Base-by-base conservation (phyloP, 1,140 invertebrate genomes). In the Atta cephalotes region DNA sequence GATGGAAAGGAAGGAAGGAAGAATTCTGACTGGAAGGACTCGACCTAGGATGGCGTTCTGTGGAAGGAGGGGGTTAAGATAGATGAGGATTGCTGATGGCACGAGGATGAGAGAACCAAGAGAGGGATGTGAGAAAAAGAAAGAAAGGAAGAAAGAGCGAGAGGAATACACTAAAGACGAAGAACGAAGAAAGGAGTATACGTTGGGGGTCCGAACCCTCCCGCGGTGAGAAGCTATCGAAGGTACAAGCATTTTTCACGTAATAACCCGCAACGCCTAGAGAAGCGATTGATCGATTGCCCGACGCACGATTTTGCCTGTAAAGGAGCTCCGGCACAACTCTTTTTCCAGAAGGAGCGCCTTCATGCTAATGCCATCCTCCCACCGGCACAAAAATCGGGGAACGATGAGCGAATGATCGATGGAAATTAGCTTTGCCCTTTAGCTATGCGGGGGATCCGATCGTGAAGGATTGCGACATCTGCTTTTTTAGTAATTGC, bases 191-290 rank as follows among this genome's bases (percentile, higher is more conserved):
- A 84, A 84, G 79, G 66, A 71, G 87, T 91, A 25, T 25, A 87
- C 89, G 92, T 92, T 92, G 90, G 91, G 93, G 92, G 91, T 92
- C 92, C 88, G 68, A 84, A 89, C 86, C 88, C 92, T 91, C 93
- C 93, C 78, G 93, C 89, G 90, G 93, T 90, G 93, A 91, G 89
- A 87, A 93, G 85, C 89, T 93, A 94, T 94, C 93, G 92, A 84
- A 91, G 92, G 90, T 91, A 93, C 93, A 91, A 90, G 91, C 89
- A 92, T 93, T 93, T 94, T 93, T 93, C 90, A 90, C 91, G 92
- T 93, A 94, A 94, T 94, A 94, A 93, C 93, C 90, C 89, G 93
- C 93, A 94, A 93, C 92, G 93, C 91, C 92, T 91, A 91, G 92
- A 89, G 92, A 93, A 88, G 81, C 92, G 92, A 93, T 94, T 93